phyloP scores from a whole-genome alignment of 2,113 vertebrate genomes.

The Tympanuchus pallidicinctus region DNA sequence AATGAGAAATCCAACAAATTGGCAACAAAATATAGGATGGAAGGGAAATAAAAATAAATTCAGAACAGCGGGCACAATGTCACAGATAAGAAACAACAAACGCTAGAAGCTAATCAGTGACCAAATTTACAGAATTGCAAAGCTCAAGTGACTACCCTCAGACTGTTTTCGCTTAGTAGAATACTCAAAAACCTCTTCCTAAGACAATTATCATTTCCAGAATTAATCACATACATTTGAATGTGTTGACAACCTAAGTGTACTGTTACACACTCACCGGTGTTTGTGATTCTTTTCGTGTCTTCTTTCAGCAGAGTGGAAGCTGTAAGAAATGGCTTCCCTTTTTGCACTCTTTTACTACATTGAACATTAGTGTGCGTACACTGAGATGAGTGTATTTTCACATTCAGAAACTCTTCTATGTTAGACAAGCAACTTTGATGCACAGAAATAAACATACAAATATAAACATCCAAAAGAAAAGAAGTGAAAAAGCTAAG shows the following conservation, averaged over 20 bases:
- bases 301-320: not conserved
- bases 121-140: not conserved
- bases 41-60: constrained; percentile 46
- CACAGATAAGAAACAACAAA: constrained; percentile 37
- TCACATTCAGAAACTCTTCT: not conserved
- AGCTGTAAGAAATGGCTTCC: not conserved
- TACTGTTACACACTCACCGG: not conserved
- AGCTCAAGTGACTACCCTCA: not conserved
- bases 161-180: not conserved
- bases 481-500: not conserved
- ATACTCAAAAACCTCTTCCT: not conserved
- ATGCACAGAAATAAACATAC: not conserved
- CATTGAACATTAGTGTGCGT: not conserved
- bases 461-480: not conserved
- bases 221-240: not conserved
- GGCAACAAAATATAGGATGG: constrained; percentile 31
- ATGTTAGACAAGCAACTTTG: not conserved
- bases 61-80: not conserved
- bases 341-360: not conserved
- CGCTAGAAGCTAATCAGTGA: not conserved
- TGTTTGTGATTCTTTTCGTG: not conserved
- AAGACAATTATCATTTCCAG: not conserved
- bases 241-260: not conserved
- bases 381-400: not conserved
- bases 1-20: constrained; percentile 51